These are phyloP conservation scores for Bungarus multicinctus DNA, from an alignment of 2,113 vertebrate species.

Conservation along the genomic window DNA sequence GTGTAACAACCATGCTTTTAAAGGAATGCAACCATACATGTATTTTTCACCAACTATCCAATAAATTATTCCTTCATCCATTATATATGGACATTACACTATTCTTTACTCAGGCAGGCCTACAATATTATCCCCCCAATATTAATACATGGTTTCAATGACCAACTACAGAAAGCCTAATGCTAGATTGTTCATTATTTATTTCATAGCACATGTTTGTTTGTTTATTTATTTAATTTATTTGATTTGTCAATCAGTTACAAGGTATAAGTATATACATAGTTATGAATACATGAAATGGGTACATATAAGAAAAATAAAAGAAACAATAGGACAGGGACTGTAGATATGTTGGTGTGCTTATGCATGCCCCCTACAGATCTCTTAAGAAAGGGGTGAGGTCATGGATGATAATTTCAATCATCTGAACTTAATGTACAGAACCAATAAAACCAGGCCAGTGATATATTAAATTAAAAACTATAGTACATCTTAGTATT, in stretches of 20 bases:
- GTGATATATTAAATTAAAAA: slow-evolving; percentile 65
- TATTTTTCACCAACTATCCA: background rate
- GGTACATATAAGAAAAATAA: too few relatives aligned
- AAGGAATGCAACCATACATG: background rate
- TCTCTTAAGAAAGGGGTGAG: too few relatives aligned
- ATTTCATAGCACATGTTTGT: slow-evolving; percentile 60
- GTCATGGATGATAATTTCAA: slow-evolving; percentile 66
- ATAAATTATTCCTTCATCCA: background rate
- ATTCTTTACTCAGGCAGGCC: background rate
- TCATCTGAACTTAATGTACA: slow-evolving; percentile 68
- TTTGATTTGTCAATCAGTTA: too few relatives aligned
- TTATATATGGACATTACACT: background rate
- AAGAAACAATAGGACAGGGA: too few relatives aligned
- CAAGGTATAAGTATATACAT: too few relatives aligned
- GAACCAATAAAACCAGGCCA: slow-evolving; percentile 67
- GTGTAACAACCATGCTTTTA: background rate
- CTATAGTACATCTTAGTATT: slow-evolving; percentile 63
- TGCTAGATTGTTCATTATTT: slow-evolving; percentile 43
- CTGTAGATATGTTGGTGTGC: too few relatives aligned
- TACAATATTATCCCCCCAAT: background rate
- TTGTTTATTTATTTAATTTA: too few relatives aligned
- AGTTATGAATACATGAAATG: too few relatives aligned
- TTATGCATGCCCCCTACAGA: too few relatives aligned
- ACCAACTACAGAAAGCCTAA: background rate
- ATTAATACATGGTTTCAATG: slow-evolving; percentile 1